Base-by-base conservation (phyloP, 2,113 vertebrate species). In the Silurus meridionalis region DNA sequence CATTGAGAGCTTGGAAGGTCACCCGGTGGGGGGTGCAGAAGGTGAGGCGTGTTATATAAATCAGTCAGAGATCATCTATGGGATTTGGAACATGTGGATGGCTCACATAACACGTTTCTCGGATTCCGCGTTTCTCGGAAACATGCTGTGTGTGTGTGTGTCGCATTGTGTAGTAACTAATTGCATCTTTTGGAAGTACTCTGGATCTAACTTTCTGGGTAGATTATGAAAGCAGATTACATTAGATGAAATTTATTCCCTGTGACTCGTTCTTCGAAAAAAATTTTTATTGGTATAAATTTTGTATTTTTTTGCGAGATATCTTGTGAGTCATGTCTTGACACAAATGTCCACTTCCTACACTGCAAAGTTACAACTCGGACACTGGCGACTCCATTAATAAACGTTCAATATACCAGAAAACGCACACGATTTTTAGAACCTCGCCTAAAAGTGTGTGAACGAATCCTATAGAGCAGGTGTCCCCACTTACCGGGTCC, bases 11-110 rank as follows among this genome's bases (percentile, higher is more conserved):
- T 53, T 80, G 23, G 48, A 85, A 89, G 78, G 86, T 89, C 84
- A 77, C 14, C 50, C 37, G 37, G 37, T 37, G 37, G 11, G 13
- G 50, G 82, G 72, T 83, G 52, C 57, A 78, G 86, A 85, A 81
- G 53, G 37, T 48, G 50, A 55, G 60, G 55, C 63, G 66, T 25
- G 78, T 88, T 89, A 89, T 84, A 88, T 89, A 88, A 90, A 53
- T 53, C 37, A 37, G 60, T 14, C 64, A 17, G 52, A 52, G 80
- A 84, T 88, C 69, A 84, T 88, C 82, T 82, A 28, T 28, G 21
- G 64, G 80, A 89, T 75, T 82, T 23, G 82, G 67, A 66, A 71
- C 53, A 63, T 80, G 64, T 17, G 80, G 83, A 85, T 28, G 14
- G 46, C 21, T 87, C 84, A 75, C 84, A 15, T 84, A 86, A 86